Conservation (phyloP, 30 jellyfish, hydroid and myxozoan species). For the Catostylus mosaicus region DNA sequence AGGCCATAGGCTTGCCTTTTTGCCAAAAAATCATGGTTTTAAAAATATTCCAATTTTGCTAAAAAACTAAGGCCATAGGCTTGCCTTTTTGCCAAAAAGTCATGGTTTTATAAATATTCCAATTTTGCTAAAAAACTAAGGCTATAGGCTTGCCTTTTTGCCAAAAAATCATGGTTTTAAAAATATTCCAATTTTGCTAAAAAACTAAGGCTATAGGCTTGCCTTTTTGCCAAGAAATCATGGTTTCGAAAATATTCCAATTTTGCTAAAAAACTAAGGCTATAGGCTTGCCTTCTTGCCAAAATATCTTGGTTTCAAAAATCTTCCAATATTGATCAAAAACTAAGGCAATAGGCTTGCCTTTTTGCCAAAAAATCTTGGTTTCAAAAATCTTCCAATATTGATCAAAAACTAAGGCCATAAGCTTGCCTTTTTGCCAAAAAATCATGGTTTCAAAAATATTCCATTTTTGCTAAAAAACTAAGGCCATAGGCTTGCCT, state of each 20-base stretch:
- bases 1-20: neutral
- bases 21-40: neutral
- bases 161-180: neutral
- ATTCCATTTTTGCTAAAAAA: too few relatives aligned
- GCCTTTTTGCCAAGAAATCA: neutral
- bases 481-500: too few relatives aligned
- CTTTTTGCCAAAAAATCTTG: neutral
- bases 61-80: neutral
- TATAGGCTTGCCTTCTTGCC: slow-evolving; percentile 5
- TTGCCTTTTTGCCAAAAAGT: neutral
- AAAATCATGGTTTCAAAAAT: neutral
- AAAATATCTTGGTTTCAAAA: neutral
- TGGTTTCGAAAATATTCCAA: too few relatives aligned
- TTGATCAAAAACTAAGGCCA: neutral
- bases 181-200: too few relatives aligned
- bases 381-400: neutral
- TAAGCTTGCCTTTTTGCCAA: neutral
- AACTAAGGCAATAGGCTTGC: neutral
- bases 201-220: slow-evolving; percentile 3
- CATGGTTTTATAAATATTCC: neutral
- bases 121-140: neutral
- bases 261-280: neutral
- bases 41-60: neutral
- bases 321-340: neutral
- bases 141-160: neutral